Conservation (phyloP, 1,140 invertebrate species). For the Antheraea mylitta region DNA sequence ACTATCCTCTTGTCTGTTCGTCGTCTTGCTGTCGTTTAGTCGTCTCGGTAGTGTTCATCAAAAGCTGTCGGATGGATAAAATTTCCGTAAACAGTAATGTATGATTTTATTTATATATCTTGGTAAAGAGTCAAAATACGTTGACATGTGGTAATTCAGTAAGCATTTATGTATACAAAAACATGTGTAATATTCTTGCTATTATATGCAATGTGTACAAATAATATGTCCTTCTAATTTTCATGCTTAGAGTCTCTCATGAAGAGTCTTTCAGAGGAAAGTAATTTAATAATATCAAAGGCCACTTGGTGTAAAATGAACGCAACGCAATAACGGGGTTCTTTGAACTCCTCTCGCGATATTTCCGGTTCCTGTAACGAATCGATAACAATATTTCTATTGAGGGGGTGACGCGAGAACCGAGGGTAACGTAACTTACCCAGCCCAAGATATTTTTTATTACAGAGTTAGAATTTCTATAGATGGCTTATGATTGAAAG, state of each 20-base stretch:
- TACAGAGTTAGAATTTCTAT: constrained; percentile 5
- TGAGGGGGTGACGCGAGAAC: background rate
- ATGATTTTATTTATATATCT: too few relatives aligned
- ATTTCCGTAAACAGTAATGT: too few relatives aligned
- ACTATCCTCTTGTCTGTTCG: too few relatives aligned
- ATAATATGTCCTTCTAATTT: background rate
- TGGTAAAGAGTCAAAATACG: too few relatives aligned
- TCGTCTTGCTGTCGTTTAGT: too few relatives aligned
- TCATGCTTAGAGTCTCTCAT: background rate
- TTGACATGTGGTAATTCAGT: too few relatives aligned
- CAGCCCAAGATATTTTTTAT: constrained; percentile 9
- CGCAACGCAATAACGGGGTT: constrained; percentile 9
- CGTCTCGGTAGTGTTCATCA: too few relatives aligned
- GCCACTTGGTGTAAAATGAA: background rate
- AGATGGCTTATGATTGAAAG: constrained; percentile 5
- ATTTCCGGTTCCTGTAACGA: constrained; percentile 21
- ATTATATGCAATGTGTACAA: too few relatives aligned
- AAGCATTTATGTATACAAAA: too few relatives aligned
- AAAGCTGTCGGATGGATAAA: too few relatives aligned
- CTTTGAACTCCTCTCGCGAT: constrained; percentile 33
- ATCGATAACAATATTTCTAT: constrained; percentile 48
- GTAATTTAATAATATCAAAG: constrained; percentile 2
- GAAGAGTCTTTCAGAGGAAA: background rate
- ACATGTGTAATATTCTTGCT: too few relatives aligned
- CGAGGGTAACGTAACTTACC: background rate